Conservation (phyloP, 2,797 vertebrate genomes). For the Sparidentex hasta region DNA sequence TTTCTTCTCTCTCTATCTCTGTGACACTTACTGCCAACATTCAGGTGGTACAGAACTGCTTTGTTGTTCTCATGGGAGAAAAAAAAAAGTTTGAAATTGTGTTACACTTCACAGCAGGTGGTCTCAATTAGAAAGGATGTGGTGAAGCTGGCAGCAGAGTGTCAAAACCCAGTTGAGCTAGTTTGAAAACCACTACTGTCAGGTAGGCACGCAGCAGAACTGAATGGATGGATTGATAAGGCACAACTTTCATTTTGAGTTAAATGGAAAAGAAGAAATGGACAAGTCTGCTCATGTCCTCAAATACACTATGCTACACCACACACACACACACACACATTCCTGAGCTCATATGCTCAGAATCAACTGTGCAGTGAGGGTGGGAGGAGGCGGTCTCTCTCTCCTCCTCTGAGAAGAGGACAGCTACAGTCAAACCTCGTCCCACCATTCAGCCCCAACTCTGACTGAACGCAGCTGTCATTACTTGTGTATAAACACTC, state of each 20-base stretch:
- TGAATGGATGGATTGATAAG: background rate
- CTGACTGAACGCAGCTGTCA: background rate
- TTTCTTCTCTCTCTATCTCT: background rate
- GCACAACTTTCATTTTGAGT: background rate
- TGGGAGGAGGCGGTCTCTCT: conserved; percentile 30
- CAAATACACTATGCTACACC: background rate
- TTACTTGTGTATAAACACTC: background rate
- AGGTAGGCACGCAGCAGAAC: background rate
- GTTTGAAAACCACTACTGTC: background rate
- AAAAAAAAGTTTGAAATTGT: background rate
- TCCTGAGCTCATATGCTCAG: conserved; percentile 32
- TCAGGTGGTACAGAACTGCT: background rate
- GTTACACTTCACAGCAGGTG: background rate
- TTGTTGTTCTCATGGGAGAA: background rate
- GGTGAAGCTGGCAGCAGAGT: background rate
- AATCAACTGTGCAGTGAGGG: conserved; percentile 35
- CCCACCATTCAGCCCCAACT: conserved; percentile 3
- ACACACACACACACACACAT: background rate
- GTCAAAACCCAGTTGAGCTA: background rate
- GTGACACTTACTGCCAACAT: background rate
- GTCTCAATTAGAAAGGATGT: background rate
- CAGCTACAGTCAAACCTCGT: background rate
- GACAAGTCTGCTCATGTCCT: conserved; percentile 53
- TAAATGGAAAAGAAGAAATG: background rate
- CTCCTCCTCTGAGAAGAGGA: background rate